Conservation (phyloP, 2,888 invertebrate genomes). For the Nowickia ferox region DNA sequence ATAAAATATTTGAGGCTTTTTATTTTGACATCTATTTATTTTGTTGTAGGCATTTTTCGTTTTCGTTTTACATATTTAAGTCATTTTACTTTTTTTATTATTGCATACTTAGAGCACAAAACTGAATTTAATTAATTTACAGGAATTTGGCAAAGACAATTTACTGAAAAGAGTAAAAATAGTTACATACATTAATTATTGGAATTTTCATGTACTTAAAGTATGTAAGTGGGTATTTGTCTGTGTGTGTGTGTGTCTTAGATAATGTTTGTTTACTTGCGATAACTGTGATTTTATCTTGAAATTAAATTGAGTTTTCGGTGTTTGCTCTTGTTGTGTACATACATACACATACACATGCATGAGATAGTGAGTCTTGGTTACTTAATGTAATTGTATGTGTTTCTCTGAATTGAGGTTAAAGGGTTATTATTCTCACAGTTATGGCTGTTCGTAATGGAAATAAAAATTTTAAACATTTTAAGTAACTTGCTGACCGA, state of each 20-base stretch:
- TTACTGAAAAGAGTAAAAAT: slow-evolving; percentile 17
- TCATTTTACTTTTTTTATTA: slow-evolving; percentile 11
- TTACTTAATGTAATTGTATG: not conserved
- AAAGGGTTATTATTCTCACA: not conserved
- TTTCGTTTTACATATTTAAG: not conserved
- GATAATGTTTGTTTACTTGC: not conserved
- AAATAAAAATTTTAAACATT: slow-evolving; percentile 37
- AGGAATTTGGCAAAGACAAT: slow-evolving; percentile 8
- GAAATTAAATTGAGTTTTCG: not conserved
- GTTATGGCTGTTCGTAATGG: not conserved
- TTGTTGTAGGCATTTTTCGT: not conserved
- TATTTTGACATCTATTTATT: not conserved
- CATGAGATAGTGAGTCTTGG: not conserved
- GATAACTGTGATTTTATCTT: slow-evolving; percentile 8
- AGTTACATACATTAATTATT: not conserved
- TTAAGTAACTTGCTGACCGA: slow-evolving; percentile 29
- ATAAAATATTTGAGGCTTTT: not conserved
- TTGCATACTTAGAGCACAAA: slow-evolving; percentile 1
- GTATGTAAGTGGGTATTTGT: not conserved
- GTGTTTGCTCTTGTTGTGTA: not conserved
- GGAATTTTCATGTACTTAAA: not conserved
- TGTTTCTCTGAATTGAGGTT: slow-evolving; percentile 11
- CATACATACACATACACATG: not conserved
- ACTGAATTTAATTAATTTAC: slow-evolving; percentile 42
- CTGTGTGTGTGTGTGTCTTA: not conserved